Conservation (phyloP, 2,888 invertebrate species). For the Polydrusus pterygomalis region DNA sequence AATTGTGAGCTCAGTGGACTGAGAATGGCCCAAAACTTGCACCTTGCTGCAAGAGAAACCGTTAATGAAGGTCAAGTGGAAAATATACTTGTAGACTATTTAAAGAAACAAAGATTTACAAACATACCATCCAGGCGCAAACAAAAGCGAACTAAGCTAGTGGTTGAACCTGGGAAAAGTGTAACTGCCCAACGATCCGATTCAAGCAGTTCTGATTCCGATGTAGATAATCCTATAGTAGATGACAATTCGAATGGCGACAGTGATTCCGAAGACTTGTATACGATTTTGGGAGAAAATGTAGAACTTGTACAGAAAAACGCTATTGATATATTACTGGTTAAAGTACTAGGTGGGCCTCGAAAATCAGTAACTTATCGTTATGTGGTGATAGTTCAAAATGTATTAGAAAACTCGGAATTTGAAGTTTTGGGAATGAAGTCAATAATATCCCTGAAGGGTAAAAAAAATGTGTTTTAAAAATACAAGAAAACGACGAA, state of each 20-base stretch:
- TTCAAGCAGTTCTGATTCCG: slow-evolving; percentile 8
- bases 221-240: slow-evolving; percentile 12
- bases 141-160: slow-evolving; percentile 14
- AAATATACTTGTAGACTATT: slow-evolving; percentile 11
- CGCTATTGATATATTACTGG: neutral
- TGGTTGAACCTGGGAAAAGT: slow-evolving; percentile 5
- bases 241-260: neutral
- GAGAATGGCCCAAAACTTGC: neutral
- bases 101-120: slow-evolving; percentile 14
- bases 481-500: slow-evolving; percentile 12
- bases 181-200: slow-evolving; percentile 2
- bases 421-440: slow-evolving; percentile 12
- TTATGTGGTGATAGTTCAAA: neutral
- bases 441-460: neutral
- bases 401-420: slow-evolving; percentile 3
- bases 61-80: no score
- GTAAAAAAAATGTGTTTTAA: slow-evolving; percentile 2
- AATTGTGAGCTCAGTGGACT: neutral
- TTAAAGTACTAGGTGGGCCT: slow-evolving; percentile 8
- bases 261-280: no score
- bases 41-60: no score
- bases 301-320: slow-evolving; percentile 12
- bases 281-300: neutral
- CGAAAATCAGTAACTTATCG: neutral
- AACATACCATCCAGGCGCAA: slow-evolving; percentile 18